These are phyloP conservation scores for Eueides isabella DNA, from an alignment of 1,140 invertebrate species.

Conservation along the genomic window DNA sequence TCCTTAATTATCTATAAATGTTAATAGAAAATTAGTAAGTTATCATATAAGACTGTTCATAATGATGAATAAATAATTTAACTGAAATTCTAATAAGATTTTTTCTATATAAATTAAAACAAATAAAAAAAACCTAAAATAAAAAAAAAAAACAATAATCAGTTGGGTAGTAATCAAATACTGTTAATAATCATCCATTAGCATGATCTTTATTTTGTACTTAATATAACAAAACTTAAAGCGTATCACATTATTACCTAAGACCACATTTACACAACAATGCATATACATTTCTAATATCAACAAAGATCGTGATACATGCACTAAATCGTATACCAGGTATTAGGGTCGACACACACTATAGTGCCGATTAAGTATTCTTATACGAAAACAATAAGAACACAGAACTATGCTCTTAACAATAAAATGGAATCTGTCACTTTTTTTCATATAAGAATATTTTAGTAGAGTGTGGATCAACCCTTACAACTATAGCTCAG, in stretches of 20 bases:
- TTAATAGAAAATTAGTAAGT: no score
- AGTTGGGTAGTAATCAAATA: neutral
- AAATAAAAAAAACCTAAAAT: no score
- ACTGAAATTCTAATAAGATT: neutral
- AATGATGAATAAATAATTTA: neutral
- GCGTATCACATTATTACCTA: neutral
- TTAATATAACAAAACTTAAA: conserved; percentile 9
- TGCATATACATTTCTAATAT: neutral
- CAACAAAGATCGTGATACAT: neutral
- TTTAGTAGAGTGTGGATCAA: no score
- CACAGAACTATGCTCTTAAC: no score
- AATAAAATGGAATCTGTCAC: no score
- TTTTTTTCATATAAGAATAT: no score
- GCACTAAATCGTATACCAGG: neutral
- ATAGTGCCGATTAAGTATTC: no score
- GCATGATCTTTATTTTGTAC: conserved; percentile 10
- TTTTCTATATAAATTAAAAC: neutral
- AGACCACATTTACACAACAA: neutral
- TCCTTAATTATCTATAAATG: no score
- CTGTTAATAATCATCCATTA: neutral
- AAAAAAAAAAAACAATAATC: neutral
- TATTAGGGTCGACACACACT: no score
- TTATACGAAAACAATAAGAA: no score
- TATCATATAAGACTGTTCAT: neutral
- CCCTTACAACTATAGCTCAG: no score